phyloP scores from a whole-genome alignment of 2,888 invertebrate species.

The Nymphalis c-album region DNA sequence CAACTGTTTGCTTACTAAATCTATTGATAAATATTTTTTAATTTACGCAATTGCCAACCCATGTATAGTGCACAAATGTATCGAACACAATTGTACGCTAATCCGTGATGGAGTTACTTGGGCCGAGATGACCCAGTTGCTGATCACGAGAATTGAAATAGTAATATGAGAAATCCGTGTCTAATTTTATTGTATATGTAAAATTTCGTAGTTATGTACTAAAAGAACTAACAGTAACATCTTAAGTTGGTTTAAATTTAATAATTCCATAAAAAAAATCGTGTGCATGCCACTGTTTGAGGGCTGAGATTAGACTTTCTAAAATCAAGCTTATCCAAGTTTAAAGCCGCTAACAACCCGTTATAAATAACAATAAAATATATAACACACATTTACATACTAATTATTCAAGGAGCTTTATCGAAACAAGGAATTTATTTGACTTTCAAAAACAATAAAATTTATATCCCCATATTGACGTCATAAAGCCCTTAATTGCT shows the following conservation, averaged over 20 bases:
- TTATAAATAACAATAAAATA: background rate
- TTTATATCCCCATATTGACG: background rate
- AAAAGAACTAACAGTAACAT: too few relatives aligned
- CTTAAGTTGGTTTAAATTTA: too few relatives aligned
- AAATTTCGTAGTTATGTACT: too few relatives aligned
- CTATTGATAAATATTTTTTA: too few relatives aligned
- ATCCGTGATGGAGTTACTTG: too few relatives aligned
- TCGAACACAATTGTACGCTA: too few relatives aligned
- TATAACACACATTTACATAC: conserved; percentile 2
- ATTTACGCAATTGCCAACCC: too few relatives aligned
- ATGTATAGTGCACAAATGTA: too few relatives aligned
- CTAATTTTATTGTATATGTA: too few relatives aligned
- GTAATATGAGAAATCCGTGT: too few relatives aligned
- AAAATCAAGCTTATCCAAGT: background rate
- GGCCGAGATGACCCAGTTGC: too few relatives aligned
- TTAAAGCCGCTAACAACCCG: background rate
- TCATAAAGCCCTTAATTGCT: conserved; percentile 25
- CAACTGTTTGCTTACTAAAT: background rate
- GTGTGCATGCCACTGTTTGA: background rate
- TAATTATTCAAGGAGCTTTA: background rate
- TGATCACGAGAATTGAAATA: too few relatives aligned
- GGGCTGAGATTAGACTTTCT: background rate
- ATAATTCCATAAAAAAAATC: background rate
- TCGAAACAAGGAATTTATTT: conserved; percentile 28
- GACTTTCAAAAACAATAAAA: conserved; percentile 11